These are phyloP conservation scores for Pseudomyrmex cubaensis DNA, from an alignment of 1,140 invertebrate species.

Conservation along the genomic window DNA sequence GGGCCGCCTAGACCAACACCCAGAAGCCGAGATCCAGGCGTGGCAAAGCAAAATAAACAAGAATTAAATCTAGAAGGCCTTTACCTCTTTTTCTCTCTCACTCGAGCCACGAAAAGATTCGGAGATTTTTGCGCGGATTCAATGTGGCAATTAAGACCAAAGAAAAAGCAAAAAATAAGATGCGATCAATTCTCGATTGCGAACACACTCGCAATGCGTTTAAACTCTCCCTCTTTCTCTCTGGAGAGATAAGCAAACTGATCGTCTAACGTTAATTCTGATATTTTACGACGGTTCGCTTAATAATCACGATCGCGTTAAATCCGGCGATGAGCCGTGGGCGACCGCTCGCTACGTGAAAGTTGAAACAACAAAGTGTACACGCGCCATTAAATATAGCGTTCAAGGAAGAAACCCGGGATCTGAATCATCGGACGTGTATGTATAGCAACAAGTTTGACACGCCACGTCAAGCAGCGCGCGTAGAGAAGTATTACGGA, in stretches of 20 bases:
- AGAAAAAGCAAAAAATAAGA: not conserved
- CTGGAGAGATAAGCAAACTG: no score
- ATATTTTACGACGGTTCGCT: not conserved
- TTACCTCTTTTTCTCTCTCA: conserved; percentile 48
- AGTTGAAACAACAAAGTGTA: not conserved
- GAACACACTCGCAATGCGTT: conserved; percentile 25
- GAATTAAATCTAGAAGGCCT: conserved; percentile 83
- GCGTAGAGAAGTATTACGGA: conserved; percentile 55
- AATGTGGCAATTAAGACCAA: conserved; percentile 13
- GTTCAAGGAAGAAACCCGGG: conserved; percentile 43
- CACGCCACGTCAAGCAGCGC: conserved; percentile 47
- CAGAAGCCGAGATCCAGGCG: conserved; percentile 72
- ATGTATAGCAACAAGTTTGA: conserved; percentile 42
- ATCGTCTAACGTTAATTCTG: not conserved
- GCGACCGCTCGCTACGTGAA: not conserved
- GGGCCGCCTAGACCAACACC: conserved; percentile 74
- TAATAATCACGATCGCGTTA: not conserved
- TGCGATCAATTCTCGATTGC: not conserved
- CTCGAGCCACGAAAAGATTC: conserved; percentile 33
- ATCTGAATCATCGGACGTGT: conserved; percentile 54
- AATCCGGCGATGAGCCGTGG: not conserved
- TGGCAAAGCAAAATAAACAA: conserved; percentile 81
- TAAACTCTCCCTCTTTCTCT: conserved; percentile 1
- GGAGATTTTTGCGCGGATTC: conserved; percentile 41
- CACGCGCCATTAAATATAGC: conserved; percentile 53